Conservation (phyloP, 2,113 vertebrate species). For the Gadus chalcogrammus region DNA sequence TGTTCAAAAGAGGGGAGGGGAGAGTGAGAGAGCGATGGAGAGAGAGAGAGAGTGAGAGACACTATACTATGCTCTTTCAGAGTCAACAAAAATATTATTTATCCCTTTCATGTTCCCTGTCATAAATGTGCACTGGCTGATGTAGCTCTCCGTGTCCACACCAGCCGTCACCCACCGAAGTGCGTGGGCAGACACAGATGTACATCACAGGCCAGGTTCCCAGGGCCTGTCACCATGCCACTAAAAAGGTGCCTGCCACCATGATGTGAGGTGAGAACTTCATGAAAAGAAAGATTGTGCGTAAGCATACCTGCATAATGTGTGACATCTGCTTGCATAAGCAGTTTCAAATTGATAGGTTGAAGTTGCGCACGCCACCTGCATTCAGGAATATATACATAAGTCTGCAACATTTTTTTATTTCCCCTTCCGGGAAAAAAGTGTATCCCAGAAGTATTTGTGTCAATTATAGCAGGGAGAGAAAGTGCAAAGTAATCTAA, state of each 20-base stretch:
- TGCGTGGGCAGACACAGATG: not conserved
- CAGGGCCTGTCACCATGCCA: no score
- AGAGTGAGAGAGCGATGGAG: no score
- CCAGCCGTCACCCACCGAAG: no score
- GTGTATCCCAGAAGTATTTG: not conserved
- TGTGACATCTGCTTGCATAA: not conserved
- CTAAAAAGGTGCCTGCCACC: not conserved
- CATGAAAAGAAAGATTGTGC: not conserved
- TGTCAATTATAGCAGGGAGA: not conserved
- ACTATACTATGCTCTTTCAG: constrained; percentile 37
- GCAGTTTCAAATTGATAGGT: not conserved
- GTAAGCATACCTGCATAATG: not conserved
- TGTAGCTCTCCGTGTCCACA: no score
- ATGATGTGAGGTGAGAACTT: not conserved
- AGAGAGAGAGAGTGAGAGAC: no score
- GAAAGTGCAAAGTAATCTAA: constrained; percentile 31
- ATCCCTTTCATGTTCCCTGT: no score
- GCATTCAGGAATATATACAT: not conserved
- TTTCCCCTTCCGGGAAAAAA: constrained; percentile 21
- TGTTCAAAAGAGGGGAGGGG: constrained; percentile 47
- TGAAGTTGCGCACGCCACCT: not conserved
- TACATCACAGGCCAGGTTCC: not conserved
- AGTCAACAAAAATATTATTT: constrained; percentile 34
- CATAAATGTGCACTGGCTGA: no score
- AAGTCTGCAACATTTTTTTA: constrained; percentile 6